These are phyloP conservation scores for Phalacrocorax carbo DNA, from an alignment of 2,113 vertebrate genomes.

Conservation along the genomic window DNA sequence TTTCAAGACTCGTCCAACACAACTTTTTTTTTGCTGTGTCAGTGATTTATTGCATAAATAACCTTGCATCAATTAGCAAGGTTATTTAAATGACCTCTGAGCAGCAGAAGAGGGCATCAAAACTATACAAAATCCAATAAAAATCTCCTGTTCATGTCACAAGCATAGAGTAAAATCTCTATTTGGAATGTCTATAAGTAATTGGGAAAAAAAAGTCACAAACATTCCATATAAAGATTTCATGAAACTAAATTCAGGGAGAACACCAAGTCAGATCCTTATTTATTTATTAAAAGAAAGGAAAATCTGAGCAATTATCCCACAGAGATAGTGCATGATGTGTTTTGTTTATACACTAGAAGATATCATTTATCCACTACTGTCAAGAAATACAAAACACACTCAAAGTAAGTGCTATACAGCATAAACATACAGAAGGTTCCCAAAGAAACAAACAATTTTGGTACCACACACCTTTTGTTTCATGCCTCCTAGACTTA, in stretches of 20 bases:
- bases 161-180: neutral
- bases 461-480: neutral
- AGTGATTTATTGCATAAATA: neutral
- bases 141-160: neutral
- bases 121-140: neutral
- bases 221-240: neutral
- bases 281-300: constrained; percentile 10
- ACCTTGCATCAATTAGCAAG: constrained; percentile 8
- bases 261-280: neutral
- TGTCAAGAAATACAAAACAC: neutral
- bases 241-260: neutral
- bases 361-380: neutral
- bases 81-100: neutral
- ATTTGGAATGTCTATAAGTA: neutral
- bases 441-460: neutral
- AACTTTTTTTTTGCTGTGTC: neutral
- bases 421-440: neutral
- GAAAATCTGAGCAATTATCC: neutral
- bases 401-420: neutral
- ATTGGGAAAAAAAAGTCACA: neutral
- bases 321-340: neutral
- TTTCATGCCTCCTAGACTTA: neutral
- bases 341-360: neutral
- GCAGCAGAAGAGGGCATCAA: neutral
- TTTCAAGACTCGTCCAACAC: neutral